Evolutionary conservation across 2,888 invertebrate genomes (phyloP).

Genomic region (Diplazon laetatorius): DNA sequence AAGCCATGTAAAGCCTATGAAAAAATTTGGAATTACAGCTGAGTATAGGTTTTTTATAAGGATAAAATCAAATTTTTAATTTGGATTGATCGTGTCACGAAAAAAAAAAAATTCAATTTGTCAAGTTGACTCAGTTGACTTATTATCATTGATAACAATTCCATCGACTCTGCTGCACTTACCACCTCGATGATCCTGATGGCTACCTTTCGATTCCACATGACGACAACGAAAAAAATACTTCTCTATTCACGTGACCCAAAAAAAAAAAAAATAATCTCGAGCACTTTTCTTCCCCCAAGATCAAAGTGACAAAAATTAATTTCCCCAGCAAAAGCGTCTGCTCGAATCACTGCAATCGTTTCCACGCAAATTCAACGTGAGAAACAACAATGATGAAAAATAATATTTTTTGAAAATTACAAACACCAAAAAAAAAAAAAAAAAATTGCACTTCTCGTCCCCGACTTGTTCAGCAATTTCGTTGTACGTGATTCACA

Average conservation of each 20-base stretch:
- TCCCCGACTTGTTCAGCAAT: not conserved
- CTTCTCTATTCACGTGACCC: constrained; percentile 8
- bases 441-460: constrained; percentile 9
- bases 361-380: not conserved
- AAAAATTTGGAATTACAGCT: too few species aligned
- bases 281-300: not conserved
- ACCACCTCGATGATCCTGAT: constrained; percentile 81
- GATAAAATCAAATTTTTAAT: too few species aligned
- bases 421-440: not conserved
- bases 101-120: too few species aligned
- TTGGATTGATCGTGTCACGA: too few species aligned
- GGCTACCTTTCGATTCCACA: constrained; percentile 81
- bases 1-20: too few species aligned
- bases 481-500: constrained; percentile 39
- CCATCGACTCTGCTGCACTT: constrained; percentile 62
- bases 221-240: constrained; percentile 69
- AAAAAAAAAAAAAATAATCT: not conserved
- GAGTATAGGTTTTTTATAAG: too few species aligned
- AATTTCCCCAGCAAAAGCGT: not conserved
- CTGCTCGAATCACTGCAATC: not conserved
- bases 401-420: not conserved
- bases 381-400: too few species aligned
- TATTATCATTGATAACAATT: not conserved
- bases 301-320: not conserved
- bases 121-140: too few species aligned